phyloP scores from a whole-genome alignment of 2,113 vertebrate species.

The Dasyprocta punctata region DNA sequence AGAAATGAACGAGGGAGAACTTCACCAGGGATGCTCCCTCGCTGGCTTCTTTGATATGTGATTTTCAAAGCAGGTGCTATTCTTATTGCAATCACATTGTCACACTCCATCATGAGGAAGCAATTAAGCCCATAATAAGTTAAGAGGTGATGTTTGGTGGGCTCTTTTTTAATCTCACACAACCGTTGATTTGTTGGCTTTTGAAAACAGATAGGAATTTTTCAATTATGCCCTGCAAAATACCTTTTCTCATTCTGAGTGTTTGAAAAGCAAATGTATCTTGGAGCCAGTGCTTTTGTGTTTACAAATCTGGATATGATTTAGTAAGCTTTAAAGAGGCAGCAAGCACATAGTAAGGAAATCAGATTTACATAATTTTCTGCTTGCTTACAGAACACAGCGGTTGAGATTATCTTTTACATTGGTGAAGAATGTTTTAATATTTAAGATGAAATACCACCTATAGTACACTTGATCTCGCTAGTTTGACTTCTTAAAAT shows the following conservation, averaged over 20 bases:
- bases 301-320: constrained; percentile 80
- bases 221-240: constrained; percentile 78
- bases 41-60: constrained; percentile 43
- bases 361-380: constrained; percentile 84
- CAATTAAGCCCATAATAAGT: constrained; percentile 77
- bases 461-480: constrained; percentile 77
- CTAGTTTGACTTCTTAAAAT: constrained; percentile 79
- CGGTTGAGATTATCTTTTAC: constrained; percentile 78
- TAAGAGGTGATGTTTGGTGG: constrained; percentile 74
- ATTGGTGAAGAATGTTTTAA: constrained; percentile 80
- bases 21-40: not conserved
- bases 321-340: constrained; percentile 80
- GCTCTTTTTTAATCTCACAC: constrained; percentile 59
- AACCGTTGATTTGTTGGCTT: constrained; percentile 75
- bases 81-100: constrained; percentile 67
- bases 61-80: constrained; percentile 70
- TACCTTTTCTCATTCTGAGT: constrained; percentile 72
- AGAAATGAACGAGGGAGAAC: not conserved
- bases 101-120: constrained; percentile 67
- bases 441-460: constrained; percentile 81
- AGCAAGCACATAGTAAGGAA: constrained; percentile 74
- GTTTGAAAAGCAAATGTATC: constrained; percentile 77
- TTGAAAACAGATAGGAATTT: constrained; percentile 79
- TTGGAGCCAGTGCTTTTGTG: constrained; percentile 76
- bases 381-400: constrained; percentile 82